Evolutionary conservation across 2,797 vertebrate genomes (phyloP).

Genomic region (Typhlichthys eigenmanni): DNA sequence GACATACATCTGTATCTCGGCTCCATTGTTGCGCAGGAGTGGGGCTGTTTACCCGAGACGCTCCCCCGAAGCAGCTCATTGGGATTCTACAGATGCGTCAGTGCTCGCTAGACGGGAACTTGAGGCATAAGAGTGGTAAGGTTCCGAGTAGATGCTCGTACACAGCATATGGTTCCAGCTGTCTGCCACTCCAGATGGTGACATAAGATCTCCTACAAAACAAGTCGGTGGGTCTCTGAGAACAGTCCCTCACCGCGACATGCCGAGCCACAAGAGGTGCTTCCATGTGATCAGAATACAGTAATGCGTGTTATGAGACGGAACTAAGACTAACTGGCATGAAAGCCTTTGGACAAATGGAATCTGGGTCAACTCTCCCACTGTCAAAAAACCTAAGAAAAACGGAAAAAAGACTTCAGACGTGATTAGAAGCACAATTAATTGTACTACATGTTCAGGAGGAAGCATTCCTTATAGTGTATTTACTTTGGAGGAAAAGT

Average conservation of each 20-base stretch:
- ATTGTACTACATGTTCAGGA: no score
- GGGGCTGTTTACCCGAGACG: no score
- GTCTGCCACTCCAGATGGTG: conserved; percentile 33
- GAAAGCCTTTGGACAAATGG: no score
- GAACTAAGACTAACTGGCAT: no score
- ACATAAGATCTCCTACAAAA: conserved; percentile 18
- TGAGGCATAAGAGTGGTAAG: background rate
- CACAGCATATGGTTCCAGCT: conserved; percentile 38
- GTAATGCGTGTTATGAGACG: background rate
- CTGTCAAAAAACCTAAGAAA: no score
- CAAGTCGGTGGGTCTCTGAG: background rate
- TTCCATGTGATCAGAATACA: background rate
- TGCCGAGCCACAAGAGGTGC: no score
- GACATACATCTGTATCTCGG: background rate
- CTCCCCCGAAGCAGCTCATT: background rate
- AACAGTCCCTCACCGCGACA: background rate
- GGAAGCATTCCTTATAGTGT: no score
- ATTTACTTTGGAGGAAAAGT: no score
- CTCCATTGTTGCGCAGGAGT: no score
- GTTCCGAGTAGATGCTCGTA: conserved; percentile 6
- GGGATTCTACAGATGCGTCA: background rate
- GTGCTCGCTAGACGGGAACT: background rate
- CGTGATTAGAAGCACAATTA: no score
- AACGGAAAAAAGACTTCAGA: no score
- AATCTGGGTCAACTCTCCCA: no score